A percentile compares a stretch with the other conserved stretches of the same genome.
Evolutionary conservation across 2,113 vertebrate genomes (phyloP).

Genomic region (Datnioides undecimradiatus): DNA sequence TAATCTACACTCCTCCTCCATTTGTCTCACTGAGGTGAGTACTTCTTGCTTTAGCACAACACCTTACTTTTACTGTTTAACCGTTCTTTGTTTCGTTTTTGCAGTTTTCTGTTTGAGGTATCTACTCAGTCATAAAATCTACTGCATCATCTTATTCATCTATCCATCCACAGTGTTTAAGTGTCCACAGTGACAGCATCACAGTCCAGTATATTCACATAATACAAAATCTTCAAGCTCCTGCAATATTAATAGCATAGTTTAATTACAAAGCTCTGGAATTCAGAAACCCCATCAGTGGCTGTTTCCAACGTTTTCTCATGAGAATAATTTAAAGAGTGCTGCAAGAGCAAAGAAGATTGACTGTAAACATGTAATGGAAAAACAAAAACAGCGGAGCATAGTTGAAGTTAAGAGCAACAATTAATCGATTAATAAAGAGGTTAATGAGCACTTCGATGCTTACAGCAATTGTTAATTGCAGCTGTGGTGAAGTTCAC

Average conservation of each 20-base stretch:
- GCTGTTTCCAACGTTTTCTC: not conserved
- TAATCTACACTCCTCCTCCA: slow-evolving; percentile 14
- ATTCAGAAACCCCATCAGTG: not conserved
- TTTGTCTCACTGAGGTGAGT: not conserved
- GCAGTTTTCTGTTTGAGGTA: not conserved
- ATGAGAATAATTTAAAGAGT: not conserved
- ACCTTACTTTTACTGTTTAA: not conserved
- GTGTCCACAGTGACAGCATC: not conserved
- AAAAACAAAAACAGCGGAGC: not conserved
- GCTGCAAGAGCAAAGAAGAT: not conserved
- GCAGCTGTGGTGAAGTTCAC: not conserved
- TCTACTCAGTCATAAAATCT: not conserved
- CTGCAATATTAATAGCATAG: not conserved
- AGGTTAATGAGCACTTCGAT: not conserved
- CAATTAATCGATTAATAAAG: not conserved
- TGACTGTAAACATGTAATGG: not conserved
- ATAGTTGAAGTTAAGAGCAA: not conserved
- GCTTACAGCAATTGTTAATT: not conserved
- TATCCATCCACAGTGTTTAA: not conserved
- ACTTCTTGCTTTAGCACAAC: not conserved
- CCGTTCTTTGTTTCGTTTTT: too few relatives aligned
- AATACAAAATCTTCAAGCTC: too few relatives aligned
- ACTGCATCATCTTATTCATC: not conserved
- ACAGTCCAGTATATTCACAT: not conserved
- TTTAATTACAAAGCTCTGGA: not conserved